Conservation (phyloP, 2,797 vertebrate genomes). For the Podarcis siculus region DNA sequence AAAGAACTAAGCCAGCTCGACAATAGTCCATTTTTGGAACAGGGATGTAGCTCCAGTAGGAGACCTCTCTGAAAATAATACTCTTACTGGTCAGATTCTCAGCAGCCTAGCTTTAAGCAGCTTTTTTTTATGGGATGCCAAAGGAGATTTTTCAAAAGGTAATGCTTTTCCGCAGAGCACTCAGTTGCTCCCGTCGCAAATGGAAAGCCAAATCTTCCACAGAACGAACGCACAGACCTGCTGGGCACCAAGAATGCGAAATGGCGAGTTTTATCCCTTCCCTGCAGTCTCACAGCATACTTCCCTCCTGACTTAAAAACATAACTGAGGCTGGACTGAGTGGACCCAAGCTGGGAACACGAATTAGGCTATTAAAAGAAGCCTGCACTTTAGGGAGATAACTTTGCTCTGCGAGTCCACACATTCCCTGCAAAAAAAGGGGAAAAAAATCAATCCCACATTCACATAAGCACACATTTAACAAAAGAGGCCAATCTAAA, state of each 20-base stretch:
- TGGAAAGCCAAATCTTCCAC: conserved; percentile 1
- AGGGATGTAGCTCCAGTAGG: background rate
- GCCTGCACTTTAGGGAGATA: conserved; percentile 32
- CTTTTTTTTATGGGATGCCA: background rate
- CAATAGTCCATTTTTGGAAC: background rate
- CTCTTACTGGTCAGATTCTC: background rate
- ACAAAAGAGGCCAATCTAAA: conserved; percentile 38
- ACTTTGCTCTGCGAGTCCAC: conserved; percentile 35
- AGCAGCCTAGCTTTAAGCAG: background rate
- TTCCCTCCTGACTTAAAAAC: conserved; percentile 7
- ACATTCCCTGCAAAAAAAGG: conserved; percentile 32
- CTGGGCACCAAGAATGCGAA: background rate
- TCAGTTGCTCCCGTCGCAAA: background rate
- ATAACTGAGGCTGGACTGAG: background rate
- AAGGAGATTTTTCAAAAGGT: conserved; percentile 5
- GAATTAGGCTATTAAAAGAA: conserved; percentile 30
- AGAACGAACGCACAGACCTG: conserved; percentile 6
- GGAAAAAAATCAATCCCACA: conserved; percentile 10
- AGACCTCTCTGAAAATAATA: background rate
- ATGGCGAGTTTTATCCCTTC: conserved; percentile 1
- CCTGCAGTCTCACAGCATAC: background rate
- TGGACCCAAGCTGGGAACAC: conserved; percentile 4
- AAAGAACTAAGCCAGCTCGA: background rate
- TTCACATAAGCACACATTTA: conserved; percentile 28
- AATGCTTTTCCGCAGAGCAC: background rate